Conservation (phyloP, 2,113 vertebrate genomes). For the Elephas maximus region DNA sequence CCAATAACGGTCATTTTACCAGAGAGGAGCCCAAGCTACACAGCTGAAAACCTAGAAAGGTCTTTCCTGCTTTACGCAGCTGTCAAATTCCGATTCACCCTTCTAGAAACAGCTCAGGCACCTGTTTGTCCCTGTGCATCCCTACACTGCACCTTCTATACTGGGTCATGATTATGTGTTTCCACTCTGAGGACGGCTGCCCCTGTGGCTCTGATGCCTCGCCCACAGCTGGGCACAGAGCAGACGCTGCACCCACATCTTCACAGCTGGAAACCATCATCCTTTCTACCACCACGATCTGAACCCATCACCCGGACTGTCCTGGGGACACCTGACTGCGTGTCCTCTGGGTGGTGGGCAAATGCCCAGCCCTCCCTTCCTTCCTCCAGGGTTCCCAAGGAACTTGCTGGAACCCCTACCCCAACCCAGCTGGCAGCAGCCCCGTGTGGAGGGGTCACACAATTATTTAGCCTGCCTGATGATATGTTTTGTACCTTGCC, state of each 20-base stretch:
- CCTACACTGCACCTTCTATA: rapidly evolving
- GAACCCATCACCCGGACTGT: neutral
- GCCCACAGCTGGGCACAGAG: neutral
- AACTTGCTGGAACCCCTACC: neutral
- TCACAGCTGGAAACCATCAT: neutral
- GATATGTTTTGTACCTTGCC: neutral
- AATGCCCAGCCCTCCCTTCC: neutral
- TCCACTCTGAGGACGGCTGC: neutral
- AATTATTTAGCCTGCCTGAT: too few species aligned
- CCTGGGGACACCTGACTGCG: rapidly evolving
- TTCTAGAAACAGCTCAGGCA: neutral
- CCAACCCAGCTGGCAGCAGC: neutral
- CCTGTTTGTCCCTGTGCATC: rapidly evolving
- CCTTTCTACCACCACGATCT: neutral
- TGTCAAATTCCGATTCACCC: neutral
- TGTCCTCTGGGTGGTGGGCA: neutral
- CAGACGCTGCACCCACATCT: neutral
- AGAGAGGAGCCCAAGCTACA: neutral
- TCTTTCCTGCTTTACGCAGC: neutral
- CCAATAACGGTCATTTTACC: neutral
- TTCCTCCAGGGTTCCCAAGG: neutral
- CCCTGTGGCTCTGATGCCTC: neutral
- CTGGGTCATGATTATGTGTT: neutral
- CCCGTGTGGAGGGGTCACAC: neutral
- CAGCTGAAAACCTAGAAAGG: neutral